Percentiles rank a stretch among this genome's conserved stretches.
phyloP scores from a whole-genome alignment of 1,140 invertebrate species.

The Trigoniulus corallinus region DNA sequence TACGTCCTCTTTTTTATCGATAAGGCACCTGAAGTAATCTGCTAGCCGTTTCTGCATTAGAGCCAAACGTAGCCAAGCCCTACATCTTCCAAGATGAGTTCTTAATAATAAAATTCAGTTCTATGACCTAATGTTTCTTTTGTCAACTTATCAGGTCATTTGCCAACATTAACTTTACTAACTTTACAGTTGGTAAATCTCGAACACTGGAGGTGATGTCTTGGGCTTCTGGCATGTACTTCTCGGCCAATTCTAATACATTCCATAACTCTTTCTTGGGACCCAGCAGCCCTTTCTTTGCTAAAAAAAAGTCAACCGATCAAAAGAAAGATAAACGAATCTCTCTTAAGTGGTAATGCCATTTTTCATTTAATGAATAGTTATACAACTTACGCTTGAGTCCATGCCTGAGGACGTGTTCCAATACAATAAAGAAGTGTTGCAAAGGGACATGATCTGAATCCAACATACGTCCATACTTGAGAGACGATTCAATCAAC shows the following conservation, averaged over 20 bases:
- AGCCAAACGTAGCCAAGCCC: conserved; percentile 85
- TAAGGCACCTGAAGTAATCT: conserved; percentile 82
- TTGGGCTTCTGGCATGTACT: conserved; percentile 74
- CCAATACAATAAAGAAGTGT: conserved; percentile 94
- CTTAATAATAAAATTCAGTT: conserved; percentile 32
- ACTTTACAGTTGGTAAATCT: conserved; percentile 89
- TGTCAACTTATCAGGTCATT: not conserved
- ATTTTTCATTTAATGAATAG: too few species aligned
- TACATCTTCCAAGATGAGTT: conserved; percentile 75
- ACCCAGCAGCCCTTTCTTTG: conserved; percentile 64
- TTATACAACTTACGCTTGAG: conserved; percentile 52
- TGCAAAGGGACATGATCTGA: conserved; percentile 87
- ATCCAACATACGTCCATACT: conserved; percentile 82
- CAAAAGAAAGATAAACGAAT: conserved; percentile 3
- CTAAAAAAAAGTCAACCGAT: conserved; percentile 21
- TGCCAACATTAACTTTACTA: conserved; percentile 19
- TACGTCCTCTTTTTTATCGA: conserved; percentile 79
- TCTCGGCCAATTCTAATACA: conserved; percentile 82
- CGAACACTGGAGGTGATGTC: conserved; percentile 88
- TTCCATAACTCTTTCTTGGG: conserved; percentile 93
- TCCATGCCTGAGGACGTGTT: conserved; percentile 88
- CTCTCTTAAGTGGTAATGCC: not conserved
- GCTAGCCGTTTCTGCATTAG: conserved; percentile 95
- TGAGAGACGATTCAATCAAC: conserved; percentile 83
- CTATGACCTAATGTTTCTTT: not conserved